Evolutionary conservation across 35 echinoderm and acorn worm species (phyloP), one percentile per base, ranked within the genome.

Genomic region (Acanthaster planci): DNA sequence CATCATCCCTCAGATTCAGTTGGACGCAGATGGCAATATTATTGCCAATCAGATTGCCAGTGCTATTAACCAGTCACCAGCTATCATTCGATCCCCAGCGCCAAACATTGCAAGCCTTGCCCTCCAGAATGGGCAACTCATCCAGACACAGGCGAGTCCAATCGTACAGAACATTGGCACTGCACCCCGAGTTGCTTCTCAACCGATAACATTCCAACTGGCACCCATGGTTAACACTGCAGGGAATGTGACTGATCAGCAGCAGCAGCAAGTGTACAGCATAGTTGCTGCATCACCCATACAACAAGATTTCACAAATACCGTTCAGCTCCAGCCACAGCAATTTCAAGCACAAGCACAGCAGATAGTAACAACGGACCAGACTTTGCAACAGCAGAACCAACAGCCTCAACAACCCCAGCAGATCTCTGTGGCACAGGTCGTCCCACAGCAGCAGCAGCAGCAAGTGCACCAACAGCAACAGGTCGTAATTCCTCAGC

Each of bases 21-120:
- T 97, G 19, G 94, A 97, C 60, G 55, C 83, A 34, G 90, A 93
- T 42, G 94, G 94, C 1, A 97, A 93, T 42, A 53, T 97, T 19
- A 78, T 97, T 32, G 76, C 90, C 19, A 93, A 85, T 50, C 94
- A 97, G 18, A 31, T 87, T 72, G 52, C 35, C 40, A 80, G 36
- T 59, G 76, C 79, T 21, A 40, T 60, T 77, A 91, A 76, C 27
- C 67, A 31, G 26, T n/a, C 64, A 51, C 44, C 42, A 81, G 84
- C 60, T 34, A 60, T 85, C 68, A 60, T 81, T 67, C 82, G 78
- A 76, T 19, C 80, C 17, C 16, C 82, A 9, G 52, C 77, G 32
- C 51, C 54, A 18, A 85, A 86, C 67, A 77, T 90, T 19, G 75
- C 80, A 36, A 76, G 75, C 60, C 68, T 89, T 68, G 32, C 82